Evolutionary conservation across 2,888 invertebrate genomes (phyloP).

Genomic region (Notocelia uddmanniana): DNA sequence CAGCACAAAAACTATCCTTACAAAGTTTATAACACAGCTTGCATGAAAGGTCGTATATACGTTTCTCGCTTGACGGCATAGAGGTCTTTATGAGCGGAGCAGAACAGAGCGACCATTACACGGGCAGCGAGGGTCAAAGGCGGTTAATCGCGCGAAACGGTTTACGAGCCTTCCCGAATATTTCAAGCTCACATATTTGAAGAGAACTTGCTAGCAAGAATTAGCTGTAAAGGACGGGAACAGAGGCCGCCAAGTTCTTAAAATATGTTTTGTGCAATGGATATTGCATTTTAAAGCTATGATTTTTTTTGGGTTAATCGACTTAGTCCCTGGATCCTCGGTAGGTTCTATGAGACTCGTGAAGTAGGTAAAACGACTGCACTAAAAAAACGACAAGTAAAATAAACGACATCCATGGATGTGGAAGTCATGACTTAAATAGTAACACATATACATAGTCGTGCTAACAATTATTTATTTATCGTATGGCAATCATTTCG

Average conservation of each 20-base stretch:
- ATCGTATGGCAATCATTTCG: no score
- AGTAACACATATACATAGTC: no score
- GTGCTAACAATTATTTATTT: no score
- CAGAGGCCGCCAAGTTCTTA: conserved; percentile 15
- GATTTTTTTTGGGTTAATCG: no score
- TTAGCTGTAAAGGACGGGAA: conserved; percentile 20
- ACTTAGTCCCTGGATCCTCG: no score
- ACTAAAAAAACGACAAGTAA: no score
- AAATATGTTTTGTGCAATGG: not conserved
- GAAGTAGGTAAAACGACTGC: no score
- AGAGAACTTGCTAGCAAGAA: conserved; percentile 52
- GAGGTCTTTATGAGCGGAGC: conserved; percentile 24
- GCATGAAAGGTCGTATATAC: conserved; percentile 37
- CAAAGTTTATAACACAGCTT: conserved; percentile 46
- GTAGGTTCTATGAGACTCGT: no score
- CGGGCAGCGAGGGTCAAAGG: conserved; percentile 59
- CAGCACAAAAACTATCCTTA: conserved; percentile 38
- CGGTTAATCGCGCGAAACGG: conserved; percentile 72
- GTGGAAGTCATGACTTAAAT: no score
- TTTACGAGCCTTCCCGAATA: conserved; percentile 66
- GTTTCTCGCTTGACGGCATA: conserved; percentile 9
- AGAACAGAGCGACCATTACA: conserved; percentile 40
- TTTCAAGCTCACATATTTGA: conserved; percentile 45
- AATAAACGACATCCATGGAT: no score
- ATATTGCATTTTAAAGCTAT: no score